phyloP scores from a whole-genome alignment of 2,113 vertebrate genomes.

The Grammomys dolichurus region DNA sequence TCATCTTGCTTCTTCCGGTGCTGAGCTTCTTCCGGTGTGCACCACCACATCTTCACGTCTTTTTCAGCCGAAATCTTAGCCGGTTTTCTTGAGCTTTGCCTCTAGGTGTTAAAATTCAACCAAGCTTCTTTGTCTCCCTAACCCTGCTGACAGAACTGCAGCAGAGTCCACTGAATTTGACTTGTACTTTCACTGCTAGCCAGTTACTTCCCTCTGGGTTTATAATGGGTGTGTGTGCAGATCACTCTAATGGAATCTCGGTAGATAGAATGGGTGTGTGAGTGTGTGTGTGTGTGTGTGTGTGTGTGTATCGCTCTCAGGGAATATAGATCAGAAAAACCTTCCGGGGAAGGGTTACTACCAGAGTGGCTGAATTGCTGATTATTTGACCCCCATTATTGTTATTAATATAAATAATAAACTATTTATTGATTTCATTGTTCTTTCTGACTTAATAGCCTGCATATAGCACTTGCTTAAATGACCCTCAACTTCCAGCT shows the following conservation, averaged over 20 bases:
- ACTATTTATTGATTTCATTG: conserved; percentile 75
- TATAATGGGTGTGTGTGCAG: conserved; percentile 48
- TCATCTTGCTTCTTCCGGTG: neutral
- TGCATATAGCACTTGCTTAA: conserved; percentile 16
- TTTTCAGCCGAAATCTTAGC: conserved; percentile 48
- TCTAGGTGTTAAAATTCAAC: conserved; percentile 57
- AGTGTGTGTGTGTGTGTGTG: conserved; percentile 58
- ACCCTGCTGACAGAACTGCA: conserved; percentile 16
- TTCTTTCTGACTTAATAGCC: conserved; percentile 66
- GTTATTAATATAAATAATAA: conserved; percentile 75
- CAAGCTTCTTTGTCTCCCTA: conserved; percentile 25
- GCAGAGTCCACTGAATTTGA: conserved; percentile 24
- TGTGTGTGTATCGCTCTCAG: conserved; percentile 42
- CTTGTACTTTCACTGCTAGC: conserved; percentile 45
- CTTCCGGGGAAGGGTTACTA: neutral
- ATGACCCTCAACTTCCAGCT: conserved; percentile 5
- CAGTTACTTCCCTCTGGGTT: conserved; percentile 42
- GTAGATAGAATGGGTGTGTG: neutral
- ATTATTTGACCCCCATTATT: conserved; percentile 65
- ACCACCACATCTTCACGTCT: neutral
- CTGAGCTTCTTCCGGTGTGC: neutral
- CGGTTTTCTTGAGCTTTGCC: conserved; percentile 70
- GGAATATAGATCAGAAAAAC: conserved; percentile 63
- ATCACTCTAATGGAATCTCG: conserved; percentile 54
- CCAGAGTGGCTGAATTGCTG: conserved; percentile 47